Percentiles rank a stretch among this genome's conserved stretches.
phyloP scores from a whole-genome alignment of 2,888 invertebrate genomes.

The Odontomyia ornata region DNA sequence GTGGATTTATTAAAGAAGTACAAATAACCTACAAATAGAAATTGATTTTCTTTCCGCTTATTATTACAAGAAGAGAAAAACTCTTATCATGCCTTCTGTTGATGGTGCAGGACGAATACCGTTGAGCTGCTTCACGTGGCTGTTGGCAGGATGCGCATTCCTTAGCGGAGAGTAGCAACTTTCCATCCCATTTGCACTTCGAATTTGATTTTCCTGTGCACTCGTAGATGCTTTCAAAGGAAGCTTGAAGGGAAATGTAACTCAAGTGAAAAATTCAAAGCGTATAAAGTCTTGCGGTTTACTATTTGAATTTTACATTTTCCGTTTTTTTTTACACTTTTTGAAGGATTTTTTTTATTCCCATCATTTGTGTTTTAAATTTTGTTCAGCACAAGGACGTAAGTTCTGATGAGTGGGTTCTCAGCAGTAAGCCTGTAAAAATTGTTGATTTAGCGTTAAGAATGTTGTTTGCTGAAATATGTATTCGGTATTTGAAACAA shows the following conservation, averaged over 20 bases:
- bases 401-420: not conserved
- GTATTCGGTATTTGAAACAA: not conserved
- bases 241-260: conserved; percentile 2
- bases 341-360: not conserved
- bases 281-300: conserved; percentile 34
- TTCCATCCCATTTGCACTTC: conserved; percentile 38
- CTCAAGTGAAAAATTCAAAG: conserved; percentile 36
- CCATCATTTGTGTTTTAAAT: not conserved
- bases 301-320: conserved; percentile 36
- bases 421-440: not conserved
- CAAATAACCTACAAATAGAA: conserved; percentile 34
- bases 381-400: not conserved
- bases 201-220: conserved; percentile 9
- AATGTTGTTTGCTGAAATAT: not conserved
- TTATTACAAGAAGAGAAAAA: conserved; percentile 26
- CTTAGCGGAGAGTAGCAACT: conserved; percentile 8
- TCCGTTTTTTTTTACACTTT: conserved; percentile 1
- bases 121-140: not conserved
- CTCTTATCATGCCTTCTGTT: conserved; percentile 8
- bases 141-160: not conserved
- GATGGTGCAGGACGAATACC: not conserved
- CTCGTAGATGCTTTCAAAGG: conserved; percentile 2
- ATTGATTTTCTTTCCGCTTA: conserved; percentile 37
- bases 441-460: not conserved
- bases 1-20: conserved; percentile 30